A percentile compares a stretch with the other conserved stretches of the same genome.
Evolutionary conservation across 1,140 invertebrate species (phyloP).

Genomic region (Ceratina japonica): DNA sequence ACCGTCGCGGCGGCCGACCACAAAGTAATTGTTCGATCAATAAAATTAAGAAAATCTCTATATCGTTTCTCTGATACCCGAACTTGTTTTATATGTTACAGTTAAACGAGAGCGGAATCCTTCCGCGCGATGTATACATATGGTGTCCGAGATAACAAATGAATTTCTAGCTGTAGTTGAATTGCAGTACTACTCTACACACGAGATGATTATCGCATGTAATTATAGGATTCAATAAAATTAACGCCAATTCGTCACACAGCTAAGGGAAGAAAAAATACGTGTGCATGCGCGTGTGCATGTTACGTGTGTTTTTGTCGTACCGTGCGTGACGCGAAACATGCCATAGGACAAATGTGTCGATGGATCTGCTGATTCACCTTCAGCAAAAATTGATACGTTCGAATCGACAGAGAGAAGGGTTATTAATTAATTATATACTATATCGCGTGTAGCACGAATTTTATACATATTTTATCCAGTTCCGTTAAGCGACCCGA

Average conservation of each 20-base stretch:
- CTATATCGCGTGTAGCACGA: slow-evolving; percentile 13
- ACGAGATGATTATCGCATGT: slow-evolving; percentile 65
- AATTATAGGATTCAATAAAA: slow-evolving; percentile 73
- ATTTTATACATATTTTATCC: slow-evolving; percentile 49
- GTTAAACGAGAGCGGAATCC: slow-evolving; percentile 50
- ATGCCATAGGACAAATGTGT: slow-evolving; percentile 55
- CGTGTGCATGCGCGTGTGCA: too few relatives aligned
- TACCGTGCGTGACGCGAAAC: slow-evolving; percentile 48
- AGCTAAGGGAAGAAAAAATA: slow-evolving; percentile 32
- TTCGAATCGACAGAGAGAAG: background rate
- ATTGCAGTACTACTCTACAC: slow-evolving; percentile 64
- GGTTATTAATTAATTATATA: slow-evolving; percentile 13
- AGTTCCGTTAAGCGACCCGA: slow-evolving; percentile 23
- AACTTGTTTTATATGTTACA: slow-evolving; percentile 60
- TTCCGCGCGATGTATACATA: slow-evolving; percentile 44
- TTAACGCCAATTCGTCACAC: slow-evolving; percentile 63
- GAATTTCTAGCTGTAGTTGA: slow-evolving; percentile 66
- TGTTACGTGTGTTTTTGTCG: slow-evolving; percentile 50
- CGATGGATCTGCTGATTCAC: slow-evolving; percentile 44
- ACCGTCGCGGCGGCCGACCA: slow-evolving; percentile 86
- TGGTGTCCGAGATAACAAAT: slow-evolving; percentile 57
- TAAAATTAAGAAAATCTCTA: background rate
- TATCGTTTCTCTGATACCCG: slow-evolving; percentile 1
- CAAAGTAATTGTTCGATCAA: slow-evolving; percentile 70
- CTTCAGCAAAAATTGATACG: slow-evolving; percentile 19